Evolutionary conservation across 2,888 invertebrate species (phyloP), one percentile per base, ranked within the genome.

Genomic region (Drosophila nigricruria): DNA sequence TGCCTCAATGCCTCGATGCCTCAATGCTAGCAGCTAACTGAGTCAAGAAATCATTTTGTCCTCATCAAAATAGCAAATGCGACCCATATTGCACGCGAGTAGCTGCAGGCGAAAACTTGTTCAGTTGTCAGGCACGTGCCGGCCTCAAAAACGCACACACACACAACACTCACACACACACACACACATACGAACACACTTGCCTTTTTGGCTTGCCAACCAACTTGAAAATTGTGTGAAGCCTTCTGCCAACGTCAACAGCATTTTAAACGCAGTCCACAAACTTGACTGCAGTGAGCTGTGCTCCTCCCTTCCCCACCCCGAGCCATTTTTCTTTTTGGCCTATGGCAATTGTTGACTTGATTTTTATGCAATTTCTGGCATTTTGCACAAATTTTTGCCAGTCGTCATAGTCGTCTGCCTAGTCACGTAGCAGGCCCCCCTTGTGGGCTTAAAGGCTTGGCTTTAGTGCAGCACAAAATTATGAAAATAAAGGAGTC

Each of bases 291-390:
- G 77, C 79, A 77, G 43, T 58, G 42, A 54, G 36, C 54, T 42
- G 12, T 20, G 42, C 49, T 6, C 30, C 3, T n/a, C 30, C 25
- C 18, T 14, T 1, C 34, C 18, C n/a, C 3, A 16, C 32, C 10
- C 30, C 36, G 30, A 60, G n/a, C 10, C 42, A n/a, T 30, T 20
- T 9, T 16, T 42, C 20, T 43, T 32, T 16, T 32, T 43, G 36
- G 58, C 58, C 58, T 47, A 38, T 30, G 58, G 58, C 54, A 54
- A 54, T 59, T 62, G 52, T 67, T 79, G 79, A 75, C 75, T 81
- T 86, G 87, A 85, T 85, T 88, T 88, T 83, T 77, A 81, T 88
- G 70, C 79, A 75, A 81, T 88, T 86, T 85, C 66, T 75, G 74
- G 83, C 81, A 79, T 88, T 86, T 88, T 85, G 79, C 81, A 88